Evolutionary conservation across 2,797 vertebrate species (phyloP).

Genomic region (Lepilemur septentrionalis): DNA sequence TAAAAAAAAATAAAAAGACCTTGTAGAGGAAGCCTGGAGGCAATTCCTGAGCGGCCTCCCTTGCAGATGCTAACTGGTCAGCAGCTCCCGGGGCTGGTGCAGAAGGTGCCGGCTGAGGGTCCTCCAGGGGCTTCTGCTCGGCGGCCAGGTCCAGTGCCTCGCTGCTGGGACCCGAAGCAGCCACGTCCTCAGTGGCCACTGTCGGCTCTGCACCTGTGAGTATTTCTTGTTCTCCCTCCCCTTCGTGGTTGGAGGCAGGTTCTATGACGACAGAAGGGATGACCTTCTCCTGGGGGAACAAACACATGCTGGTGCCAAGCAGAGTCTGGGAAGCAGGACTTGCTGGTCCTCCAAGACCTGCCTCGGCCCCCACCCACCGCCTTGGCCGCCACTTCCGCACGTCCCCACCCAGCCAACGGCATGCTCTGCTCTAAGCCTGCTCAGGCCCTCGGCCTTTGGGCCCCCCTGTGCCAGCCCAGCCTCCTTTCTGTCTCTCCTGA

Average conservation of each 20-base stretch:
- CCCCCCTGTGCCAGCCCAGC: neutral
- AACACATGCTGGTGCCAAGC: neutral
- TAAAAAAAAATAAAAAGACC: conserved; percentile 82
- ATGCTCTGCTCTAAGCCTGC: neutral
- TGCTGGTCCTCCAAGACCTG: neutral
- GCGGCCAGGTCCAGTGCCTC: conserved; percentile 72
- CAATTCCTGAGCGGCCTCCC: conserved; percentile 76
- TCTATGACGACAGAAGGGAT: conserved; percentile 97
- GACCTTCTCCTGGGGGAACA: conserved; percentile 79
- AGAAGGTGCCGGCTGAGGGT: conserved; percentile 39
- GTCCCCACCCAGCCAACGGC: no score
- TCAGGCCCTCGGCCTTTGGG: neutral
- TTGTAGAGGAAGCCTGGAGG: conserved; percentile 93
- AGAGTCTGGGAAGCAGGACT: no score
- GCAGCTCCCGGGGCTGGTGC: neutral
- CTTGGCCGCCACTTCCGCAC: no score
- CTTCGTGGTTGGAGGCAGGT: conserved; percentile 97
- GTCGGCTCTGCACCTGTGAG: conserved; percentile 30
- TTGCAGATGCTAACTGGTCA: conserved; percentile 59
- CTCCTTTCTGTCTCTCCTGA: neutral
- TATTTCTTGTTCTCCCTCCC: conserved; percentile 86
- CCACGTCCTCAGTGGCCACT: conserved; percentile 81
- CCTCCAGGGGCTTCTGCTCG: conserved; percentile 68
- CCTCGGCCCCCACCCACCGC: accelerated
- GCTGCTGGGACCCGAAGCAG: conserved; percentile 63